Base-by-base conservation (phyloP, 2,888 invertebrate genomes). In the Drosophila fungiperda region DNA sequence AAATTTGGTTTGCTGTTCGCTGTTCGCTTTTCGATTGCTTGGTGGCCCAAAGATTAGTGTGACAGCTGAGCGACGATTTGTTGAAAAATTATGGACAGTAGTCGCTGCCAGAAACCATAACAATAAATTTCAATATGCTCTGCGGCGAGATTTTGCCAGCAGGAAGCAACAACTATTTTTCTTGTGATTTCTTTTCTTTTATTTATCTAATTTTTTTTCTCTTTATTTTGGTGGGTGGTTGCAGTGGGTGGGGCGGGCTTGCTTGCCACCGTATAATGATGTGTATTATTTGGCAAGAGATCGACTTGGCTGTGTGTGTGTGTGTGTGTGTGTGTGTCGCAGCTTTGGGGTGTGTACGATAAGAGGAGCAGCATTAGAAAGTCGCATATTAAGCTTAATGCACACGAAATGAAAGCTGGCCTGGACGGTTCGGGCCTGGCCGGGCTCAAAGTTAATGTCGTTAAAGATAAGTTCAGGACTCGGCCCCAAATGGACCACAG, bases 21-120 rank as follows among this genome's bases (percentile, higher is more conserved):
- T 29, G 5, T 29, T 29, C 6, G 29, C 57, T 52, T 57, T 45
- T 17, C 20, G 53, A 53, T 53, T 64, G 61, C 60, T 65, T 74
- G 68, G 65, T 72, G 73, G 61, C 70, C 72, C 64, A 57, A 73
- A 89, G 86, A 87, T 87, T 88, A 88, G 83, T 88, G 81, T 90
- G 87, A 87, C 90, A 87, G 87, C 90, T 86, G 87, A 88, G 85
- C 85, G 89, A 90, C 90, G 82, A 90, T 90, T 87, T 87, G 90
- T 86, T 90, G 86, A 83, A 83, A 87, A 87, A 87, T 87, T 90
- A 87, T 87, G 87, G 89, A 90, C 87, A 87, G 88, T 90, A 87
- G 86, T 87, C 82, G 87, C 79, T 77, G 89, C 81, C 79, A 82
- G 54, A 76, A 76, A 75, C 84, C 75, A 89, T 89, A 89, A 87